phyloP scores from a whole-genome alignment of 2,113 vertebrate genomes.

The Bujurquina vittata region DNA sequence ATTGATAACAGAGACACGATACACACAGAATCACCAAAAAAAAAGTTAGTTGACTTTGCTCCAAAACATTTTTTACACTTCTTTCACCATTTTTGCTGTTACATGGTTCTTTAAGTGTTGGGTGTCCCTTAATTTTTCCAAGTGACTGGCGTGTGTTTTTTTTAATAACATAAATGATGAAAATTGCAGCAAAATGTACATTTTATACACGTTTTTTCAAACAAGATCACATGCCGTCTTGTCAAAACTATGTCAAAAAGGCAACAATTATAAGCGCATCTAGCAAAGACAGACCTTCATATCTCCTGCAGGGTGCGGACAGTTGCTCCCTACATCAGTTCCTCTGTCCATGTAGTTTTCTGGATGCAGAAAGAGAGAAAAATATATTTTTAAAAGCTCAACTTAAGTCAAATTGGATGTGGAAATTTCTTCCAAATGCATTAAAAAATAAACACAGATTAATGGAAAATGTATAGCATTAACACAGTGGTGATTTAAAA shows the following conservation, averaged over 20 bases:
- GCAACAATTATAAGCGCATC: not conserved
- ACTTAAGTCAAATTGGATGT: not conserved
- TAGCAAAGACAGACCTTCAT: conserved; percentile 54
- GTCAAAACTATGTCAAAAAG: not conserved
- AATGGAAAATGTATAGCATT: not conserved
- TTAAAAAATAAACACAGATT: not conserved
- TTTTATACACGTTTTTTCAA: not conserved
- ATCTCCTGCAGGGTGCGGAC: conserved; percentile 42
- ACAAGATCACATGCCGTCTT: not conserved
- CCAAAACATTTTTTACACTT: not conserved
- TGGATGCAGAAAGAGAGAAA: conserved; percentile 1
- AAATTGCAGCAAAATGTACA: not conserved
- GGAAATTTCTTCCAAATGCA: not conserved
- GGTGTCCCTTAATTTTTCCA: not conserved
- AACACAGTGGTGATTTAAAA: not conserved
- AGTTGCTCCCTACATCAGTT: conserved; percentile 29
- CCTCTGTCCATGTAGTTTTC: conserved; percentile 69
- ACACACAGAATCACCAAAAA: not conserved
- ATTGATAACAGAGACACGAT: too few species aligned
- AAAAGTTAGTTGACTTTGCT: not conserved
- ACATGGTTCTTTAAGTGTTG: not conserved
- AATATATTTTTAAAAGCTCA: not conserved
- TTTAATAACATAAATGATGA: not conserved
- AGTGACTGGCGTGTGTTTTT: not conserved
- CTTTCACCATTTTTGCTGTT: not conserved